phyloP scores from a whole-genome alignment of 2,888 invertebrate genomes.

The Andrena minutula region DNA sequence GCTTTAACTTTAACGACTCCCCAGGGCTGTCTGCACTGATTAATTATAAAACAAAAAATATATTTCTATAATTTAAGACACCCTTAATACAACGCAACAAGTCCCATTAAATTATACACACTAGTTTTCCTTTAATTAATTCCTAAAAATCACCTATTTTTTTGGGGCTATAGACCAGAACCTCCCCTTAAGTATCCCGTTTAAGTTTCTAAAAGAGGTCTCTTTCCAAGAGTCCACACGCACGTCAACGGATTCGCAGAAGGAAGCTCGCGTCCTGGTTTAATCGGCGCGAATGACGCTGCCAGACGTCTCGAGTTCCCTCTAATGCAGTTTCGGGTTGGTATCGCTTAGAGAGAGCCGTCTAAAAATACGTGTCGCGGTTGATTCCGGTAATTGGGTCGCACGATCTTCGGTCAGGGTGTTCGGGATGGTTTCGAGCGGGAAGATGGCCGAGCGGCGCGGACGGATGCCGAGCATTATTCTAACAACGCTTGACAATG shows the following conservation, averaged over 20 bases:
- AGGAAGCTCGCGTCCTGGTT: background rate
- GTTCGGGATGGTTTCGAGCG: constrained; percentile 13
- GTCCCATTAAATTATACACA: too few relatives aligned
- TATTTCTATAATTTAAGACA: too few relatives aligned
- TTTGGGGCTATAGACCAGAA: too few relatives aligned
- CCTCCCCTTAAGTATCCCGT: too few relatives aligned
- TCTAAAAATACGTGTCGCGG: constrained; percentile 50
- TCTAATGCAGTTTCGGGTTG: background rate
- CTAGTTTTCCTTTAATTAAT: too few relatives aligned
- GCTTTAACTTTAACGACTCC: too few relatives aligned
- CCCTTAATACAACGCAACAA: too few relatives aligned
- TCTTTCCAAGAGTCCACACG: background rate
- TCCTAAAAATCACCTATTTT: too few relatives aligned
- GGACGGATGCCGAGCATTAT: constrained; percentile 58
- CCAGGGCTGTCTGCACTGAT: too few relatives aligned
- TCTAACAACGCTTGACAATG: constrained; percentile 50
- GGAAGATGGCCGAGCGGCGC: constrained; percentile 10
- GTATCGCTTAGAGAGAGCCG: constrained; percentile 19
- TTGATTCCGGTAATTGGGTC: constrained; percentile 54
- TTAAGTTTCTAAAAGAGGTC: too few relatives aligned
- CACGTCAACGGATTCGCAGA: background rate
- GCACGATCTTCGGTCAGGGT: constrained; percentile 30
- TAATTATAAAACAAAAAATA: too few relatives aligned
- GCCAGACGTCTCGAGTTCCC: constrained; percentile 14
- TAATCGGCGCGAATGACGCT: background rate